Conservation (phyloP, 2,888 invertebrate genomes). For the Eilema griseolum region DNA sequence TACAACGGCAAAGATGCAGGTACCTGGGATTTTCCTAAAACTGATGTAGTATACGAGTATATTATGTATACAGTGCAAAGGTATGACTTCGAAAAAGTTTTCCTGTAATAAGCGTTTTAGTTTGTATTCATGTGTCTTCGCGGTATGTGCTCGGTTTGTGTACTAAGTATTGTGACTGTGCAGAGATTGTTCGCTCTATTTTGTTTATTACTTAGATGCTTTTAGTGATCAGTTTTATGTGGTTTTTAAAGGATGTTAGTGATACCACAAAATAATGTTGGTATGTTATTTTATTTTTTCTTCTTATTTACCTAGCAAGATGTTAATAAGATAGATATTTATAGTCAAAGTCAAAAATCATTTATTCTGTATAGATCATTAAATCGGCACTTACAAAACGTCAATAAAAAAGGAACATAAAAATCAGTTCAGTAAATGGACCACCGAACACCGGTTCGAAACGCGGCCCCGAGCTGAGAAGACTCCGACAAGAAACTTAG, state of each 20-base stretch:
- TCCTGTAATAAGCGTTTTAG: constrained; percentile 14
- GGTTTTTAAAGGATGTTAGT: not conserved
- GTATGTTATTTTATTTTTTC: not conserved
- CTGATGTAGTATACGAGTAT: not conserved
- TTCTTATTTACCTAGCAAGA: not conserved
- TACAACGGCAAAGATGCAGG: constrained; percentile 7
- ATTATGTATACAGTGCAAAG: not conserved
- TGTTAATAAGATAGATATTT: too few species aligned
- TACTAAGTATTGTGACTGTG: not conserved
- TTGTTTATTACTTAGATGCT: not conserved
- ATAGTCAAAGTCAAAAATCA: too few species aligned
- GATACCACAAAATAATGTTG: not conserved
- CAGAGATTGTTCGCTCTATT: not conserved
- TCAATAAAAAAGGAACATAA: too few species aligned
- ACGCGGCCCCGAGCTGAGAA: too few species aligned
- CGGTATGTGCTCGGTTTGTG: not conserved
- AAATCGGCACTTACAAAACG: too few species aligned
- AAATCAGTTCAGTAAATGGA: too few species aligned
- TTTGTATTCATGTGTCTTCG: constrained; percentile 1
- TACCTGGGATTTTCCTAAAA: constrained; percentile 12
- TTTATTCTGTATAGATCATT: too few species aligned
- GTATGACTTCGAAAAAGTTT: constrained; percentile 1
- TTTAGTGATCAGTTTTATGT: constrained; percentile 7
- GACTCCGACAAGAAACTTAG: too few species aligned
- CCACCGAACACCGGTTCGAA: too few species aligned